These are phyloP conservation scores for Lissocephala sabroskyi DNA, from an alignment of 2,888 invertebrate species.

Conservation along the genomic window DNA sequence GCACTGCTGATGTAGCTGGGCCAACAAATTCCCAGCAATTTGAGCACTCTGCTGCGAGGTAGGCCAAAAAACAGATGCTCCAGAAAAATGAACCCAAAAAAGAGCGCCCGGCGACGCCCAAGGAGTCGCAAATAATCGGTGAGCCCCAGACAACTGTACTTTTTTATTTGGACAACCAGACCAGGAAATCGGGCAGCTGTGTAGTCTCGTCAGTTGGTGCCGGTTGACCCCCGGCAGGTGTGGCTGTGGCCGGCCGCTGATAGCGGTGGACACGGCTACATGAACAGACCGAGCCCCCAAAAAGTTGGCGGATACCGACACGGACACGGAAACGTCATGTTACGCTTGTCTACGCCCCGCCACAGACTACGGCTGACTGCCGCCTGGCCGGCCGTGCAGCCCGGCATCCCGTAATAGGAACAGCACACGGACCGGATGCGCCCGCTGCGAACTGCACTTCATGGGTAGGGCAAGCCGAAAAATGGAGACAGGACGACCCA, in stretches of 20 bases:
- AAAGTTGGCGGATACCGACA: conserved; percentile 36
- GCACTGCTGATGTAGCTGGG: conserved; percentile 17
- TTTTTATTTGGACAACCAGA: neutral
- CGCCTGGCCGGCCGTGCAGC: conserved; percentile 17
- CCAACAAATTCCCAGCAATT: conserved; percentile 18
- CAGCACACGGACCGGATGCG: conserved; percentile 37
- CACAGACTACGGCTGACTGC: conserved; percentile 41
- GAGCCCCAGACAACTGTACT: too few relatives aligned
- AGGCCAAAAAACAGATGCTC: neutral
- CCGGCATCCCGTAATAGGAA: conserved; percentile 32
- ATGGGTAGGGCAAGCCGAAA: conserved; percentile 18
- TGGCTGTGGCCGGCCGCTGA: conserved; percentile 39
- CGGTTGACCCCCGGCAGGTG: conserved; percentile 2
- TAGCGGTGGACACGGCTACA: conserved; percentile 2
- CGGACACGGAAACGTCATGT: conserved; percentile 58
- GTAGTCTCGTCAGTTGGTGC: neutral
- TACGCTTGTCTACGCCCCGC: conserved; percentile 50
- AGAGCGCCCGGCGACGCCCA: conserved; percentile 12
- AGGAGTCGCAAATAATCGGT: conserved; percentile 4
- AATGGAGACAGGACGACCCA: neutral
- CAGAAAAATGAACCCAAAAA: conserved; percentile 2
- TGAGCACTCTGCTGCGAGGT: neutral
- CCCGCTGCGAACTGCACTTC: conserved; percentile 38
- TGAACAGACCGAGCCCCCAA: neutral
- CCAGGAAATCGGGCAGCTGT: neutral